phyloP scores from a whole-genome alignment of 2,797 vertebrate species.

The Capromys pilorides region DNA sequence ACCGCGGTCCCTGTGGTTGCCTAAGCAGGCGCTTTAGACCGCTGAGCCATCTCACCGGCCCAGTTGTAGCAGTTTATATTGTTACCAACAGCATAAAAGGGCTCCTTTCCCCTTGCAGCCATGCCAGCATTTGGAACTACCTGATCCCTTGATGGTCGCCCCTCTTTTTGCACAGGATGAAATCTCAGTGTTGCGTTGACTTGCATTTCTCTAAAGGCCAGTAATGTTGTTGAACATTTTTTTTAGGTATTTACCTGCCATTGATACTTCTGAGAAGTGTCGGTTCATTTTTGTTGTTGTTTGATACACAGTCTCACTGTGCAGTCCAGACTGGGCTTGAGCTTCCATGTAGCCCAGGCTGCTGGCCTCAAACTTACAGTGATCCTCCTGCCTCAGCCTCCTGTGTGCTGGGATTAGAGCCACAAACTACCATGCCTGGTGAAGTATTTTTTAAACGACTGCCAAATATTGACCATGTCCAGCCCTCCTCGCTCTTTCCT shows the following conservation, averaged over 20 bases:
- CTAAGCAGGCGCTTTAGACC: no score
- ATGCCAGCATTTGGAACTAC: not conserved
- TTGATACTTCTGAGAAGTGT: not conserved
- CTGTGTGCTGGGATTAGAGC: not conserved
- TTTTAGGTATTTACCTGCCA: no score
- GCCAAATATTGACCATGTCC: slow-evolving; percentile 1
- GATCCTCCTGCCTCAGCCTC: not conserved
- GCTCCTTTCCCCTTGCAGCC: not conserved
- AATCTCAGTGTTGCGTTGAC: not conserved
- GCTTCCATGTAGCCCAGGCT: not conserved
- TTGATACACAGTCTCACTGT: not conserved
- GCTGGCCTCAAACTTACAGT: not conserved
- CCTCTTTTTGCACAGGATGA: not conserved
- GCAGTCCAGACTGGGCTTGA: not conserved
- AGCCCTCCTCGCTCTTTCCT: not conserved
- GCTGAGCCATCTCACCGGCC: no score
- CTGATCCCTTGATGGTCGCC: not conserved
- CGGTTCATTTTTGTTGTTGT: not conserved
- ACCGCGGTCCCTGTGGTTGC: no score
- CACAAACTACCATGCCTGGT: not conserved
- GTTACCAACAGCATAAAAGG: not conserved
- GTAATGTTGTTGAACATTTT: not conserved
- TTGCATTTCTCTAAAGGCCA: not conserved
- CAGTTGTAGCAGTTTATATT: not conserved
- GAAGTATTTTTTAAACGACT: not conserved